phyloP scores from a whole-genome alignment of 92 coral and sea anemone species.

The Porites rus region DNA sequence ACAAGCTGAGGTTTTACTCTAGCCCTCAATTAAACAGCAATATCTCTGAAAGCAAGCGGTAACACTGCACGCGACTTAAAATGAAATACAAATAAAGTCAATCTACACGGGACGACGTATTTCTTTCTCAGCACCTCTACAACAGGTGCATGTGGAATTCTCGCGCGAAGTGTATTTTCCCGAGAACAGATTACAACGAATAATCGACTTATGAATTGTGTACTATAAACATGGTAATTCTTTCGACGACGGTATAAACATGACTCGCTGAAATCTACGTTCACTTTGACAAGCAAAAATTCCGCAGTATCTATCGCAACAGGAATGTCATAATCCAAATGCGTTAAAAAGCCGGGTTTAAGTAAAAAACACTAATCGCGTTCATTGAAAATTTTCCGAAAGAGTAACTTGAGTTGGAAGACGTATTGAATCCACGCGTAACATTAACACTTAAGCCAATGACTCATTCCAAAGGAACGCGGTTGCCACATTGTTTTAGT shows the following conservation, averaged over 20 bases:
- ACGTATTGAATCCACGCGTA: conserved; percentile 1
- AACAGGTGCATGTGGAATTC: not conserved
- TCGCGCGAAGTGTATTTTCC: conserved; percentile 2
- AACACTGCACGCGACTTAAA: conserved; percentile 17
- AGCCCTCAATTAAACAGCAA: conserved; percentile 48
- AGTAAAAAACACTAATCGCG: not conserved
- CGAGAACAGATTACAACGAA: not conserved
- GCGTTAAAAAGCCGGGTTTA: not conserved
- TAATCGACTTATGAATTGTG: conserved; percentile 4
- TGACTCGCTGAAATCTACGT: not conserved
- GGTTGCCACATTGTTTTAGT: not conserved
- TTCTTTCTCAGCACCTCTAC: not conserved
- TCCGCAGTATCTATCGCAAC: conserved; percentile 46
- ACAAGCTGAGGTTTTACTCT: conserved; percentile 22
- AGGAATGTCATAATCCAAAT: not conserved
- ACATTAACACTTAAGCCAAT: conserved; percentile 14
- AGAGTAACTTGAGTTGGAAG: conserved; percentile 1
- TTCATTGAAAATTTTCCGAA: not conserved
- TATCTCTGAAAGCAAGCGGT: conserved; percentile 22
- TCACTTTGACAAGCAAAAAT: not conserved
- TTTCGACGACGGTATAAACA: conserved; percentile 13
- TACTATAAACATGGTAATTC: conserved; percentile 19
- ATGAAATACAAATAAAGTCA: conserved; percentile 9
- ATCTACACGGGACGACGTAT: not conserved
- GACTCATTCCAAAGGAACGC: conserved; percentile 4